Conservation (phyloP, 2,113 vertebrate genomes). For the Choloepus hoffmanni region DNA sequence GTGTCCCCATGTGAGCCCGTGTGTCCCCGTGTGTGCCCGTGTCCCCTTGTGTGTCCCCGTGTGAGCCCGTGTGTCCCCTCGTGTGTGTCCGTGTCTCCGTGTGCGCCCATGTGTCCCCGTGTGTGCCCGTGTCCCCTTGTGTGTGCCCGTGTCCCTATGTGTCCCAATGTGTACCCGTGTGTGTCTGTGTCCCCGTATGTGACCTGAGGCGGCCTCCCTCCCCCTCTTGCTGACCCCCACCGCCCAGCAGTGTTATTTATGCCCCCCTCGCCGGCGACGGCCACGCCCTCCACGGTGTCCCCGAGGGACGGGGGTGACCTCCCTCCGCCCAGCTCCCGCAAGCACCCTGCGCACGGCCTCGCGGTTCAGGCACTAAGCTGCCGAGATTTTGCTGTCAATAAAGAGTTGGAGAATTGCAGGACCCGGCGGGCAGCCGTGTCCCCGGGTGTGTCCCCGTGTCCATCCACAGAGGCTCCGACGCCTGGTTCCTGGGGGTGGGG, state of each 20-base stretch:
- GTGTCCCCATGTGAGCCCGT: too few species aligned
- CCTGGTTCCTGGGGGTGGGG: background rate
- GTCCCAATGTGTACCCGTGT: background rate
- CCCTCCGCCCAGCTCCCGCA: background rate
- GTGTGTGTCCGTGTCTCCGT: background rate
- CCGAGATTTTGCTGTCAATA: slow-evolving; percentile 58
- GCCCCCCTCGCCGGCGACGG: background rate
- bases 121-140: background rate
- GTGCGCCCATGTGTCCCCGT: background rate
- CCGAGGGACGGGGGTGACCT: background rate
- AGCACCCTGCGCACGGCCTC: background rate
- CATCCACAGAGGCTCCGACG: background rate
- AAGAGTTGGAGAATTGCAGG: slow-evolving; percentile 53
- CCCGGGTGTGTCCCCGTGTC: background rate
- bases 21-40: too few species aligned
- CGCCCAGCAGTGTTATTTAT: slow-evolving; percentile 69
- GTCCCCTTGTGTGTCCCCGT: too few species aligned
- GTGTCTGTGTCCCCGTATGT: background rate
- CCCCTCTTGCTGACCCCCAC: background rate
- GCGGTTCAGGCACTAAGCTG: background rate
- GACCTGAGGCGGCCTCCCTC: background rate
- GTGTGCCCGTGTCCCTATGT: background rate
- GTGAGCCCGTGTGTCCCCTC: background rate
- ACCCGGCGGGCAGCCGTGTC: background rate
- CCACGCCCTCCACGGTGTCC: background rate